Evolutionary conservation across 2,888 invertebrate species (phyloP).

Genomic region (Cenopis cana): DNA sequence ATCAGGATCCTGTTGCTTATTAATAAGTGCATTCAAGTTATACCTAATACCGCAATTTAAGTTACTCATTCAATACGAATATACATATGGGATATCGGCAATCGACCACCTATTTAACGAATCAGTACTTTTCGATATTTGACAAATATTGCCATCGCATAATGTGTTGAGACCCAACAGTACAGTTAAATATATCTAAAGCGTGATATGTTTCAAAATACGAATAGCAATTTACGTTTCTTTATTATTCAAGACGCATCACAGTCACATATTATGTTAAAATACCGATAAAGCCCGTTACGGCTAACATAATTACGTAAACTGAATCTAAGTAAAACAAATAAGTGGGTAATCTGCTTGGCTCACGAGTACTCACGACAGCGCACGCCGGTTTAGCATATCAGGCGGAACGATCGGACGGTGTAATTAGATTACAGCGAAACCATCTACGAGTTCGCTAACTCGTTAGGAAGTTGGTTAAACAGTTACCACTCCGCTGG

Average conservation of each 20-base stretch:
- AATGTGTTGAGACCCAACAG: no score
- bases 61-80: no score
- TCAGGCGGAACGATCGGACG: slow-evolving; percentile 31
- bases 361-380: slow-evolving; percentile 3
- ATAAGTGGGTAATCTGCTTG: slow-evolving; percentile 16
- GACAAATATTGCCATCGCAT: no score
- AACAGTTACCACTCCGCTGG: slow-evolving; percentile 11
- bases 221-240: background rate
- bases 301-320: slow-evolving; percentile 22
- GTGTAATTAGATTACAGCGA: slow-evolving; percentile 22
- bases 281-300: slow-evolving; percentile 9
- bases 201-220: background rate
- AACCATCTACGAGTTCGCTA: slow-evolving; percentile 2
- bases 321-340: slow-evolving; percentile 26
- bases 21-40: background rate
- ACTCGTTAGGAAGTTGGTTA: slow-evolving; percentile 12
- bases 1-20: background rate
- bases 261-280: background rate
- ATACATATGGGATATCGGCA: no score
- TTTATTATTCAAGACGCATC: slow-evolving; percentile 19
- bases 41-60: background rate
- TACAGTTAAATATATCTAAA: background rate
- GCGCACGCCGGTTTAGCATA: slow-evolving; percentile 27
- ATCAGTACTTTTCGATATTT: no score
- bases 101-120: no score